Evolutionary conservation across 2,797 vertebrate genomes (phyloP).

Genomic region (Otus scops): DNA sequence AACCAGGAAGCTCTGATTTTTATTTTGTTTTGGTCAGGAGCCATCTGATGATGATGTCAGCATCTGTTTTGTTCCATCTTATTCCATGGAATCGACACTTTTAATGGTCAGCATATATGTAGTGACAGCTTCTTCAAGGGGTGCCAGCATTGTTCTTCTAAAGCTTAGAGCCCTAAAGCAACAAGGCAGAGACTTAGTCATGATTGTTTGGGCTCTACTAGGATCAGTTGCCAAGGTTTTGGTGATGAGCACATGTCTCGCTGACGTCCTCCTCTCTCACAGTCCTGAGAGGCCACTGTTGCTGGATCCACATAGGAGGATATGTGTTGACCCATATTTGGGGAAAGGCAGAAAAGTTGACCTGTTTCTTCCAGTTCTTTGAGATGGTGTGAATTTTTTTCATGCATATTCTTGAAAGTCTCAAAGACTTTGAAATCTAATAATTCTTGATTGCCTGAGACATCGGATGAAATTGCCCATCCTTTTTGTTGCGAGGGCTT

Average conservation of each 20-base stretch:
- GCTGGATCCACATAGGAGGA: accelerated
- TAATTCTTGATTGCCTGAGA: neutral
- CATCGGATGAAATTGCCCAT: neutral
- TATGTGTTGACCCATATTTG: neutral
- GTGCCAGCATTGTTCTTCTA: constrained; percentile 49
- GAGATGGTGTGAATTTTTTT: neutral
- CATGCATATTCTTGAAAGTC: neutral
- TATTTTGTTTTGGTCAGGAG: neutral
- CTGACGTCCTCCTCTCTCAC: neutral
- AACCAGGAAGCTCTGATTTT: neutral
- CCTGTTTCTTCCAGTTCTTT: neutral
- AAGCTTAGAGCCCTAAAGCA: neutral
- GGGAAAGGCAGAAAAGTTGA: neutral
- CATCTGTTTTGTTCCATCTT: constrained; percentile 10
- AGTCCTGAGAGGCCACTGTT: neutral
- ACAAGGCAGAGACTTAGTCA: neutral
- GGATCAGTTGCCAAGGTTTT: neutral
- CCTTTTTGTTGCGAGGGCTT: neutral
- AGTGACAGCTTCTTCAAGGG: constrained; percentile 2
- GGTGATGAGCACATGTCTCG: neutral
- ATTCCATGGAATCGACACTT: neutral
- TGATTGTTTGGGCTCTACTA: neutral
- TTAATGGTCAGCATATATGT: neutral
- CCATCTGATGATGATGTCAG: neutral
- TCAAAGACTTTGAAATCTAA: neutral